phyloP scores from a whole-genome alignment of 2,888 invertebrate species.

The Spodoptera exigua region DNA sequence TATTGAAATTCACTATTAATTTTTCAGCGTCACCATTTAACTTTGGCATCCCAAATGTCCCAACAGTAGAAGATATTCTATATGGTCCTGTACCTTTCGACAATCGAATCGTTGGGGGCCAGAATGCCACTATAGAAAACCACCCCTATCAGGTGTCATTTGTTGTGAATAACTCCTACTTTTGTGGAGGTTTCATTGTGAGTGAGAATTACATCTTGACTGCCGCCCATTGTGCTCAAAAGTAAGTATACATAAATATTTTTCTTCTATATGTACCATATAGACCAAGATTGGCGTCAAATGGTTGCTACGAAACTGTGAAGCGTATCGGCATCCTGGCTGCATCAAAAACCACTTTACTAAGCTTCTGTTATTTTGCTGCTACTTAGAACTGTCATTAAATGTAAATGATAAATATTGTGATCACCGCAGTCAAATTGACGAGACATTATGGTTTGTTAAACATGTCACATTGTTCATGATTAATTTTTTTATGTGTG shows the following conservation, averaged over 20 bases:
- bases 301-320: too few species aligned
- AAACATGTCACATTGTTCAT: too few species aligned
- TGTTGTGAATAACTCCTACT: constrained; percentile 78
- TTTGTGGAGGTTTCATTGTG: constrained; percentile 86
- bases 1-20: too few species aligned
- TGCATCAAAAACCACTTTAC: too few species aligned
- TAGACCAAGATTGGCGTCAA: neutral
- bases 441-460: too few species aligned
- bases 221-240: constrained; percentile 84
- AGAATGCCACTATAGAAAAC: constrained; percentile 76
- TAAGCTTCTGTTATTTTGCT: too few species aligned
- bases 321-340: too few species aligned
- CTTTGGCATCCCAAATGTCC: constrained; percentile 48
- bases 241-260: constrained; percentile 74
- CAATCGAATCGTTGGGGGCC: constrained; percentile 81
- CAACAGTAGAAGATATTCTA: constrained; percentile 54
- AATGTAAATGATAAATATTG: too few species aligned
- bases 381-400: too few species aligned
- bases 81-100: constrained; percentile 54
- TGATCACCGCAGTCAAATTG: too few species aligned
- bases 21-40: constrained; percentile 52
- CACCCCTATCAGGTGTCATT: constrained; percentile 85
- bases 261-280: too few species aligned
- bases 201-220: constrained; percentile 82
- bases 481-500: too few species aligned